Conservation (phyloP, 2,797 vertebrate genomes). For the Holocentrus rufus region DNA sequence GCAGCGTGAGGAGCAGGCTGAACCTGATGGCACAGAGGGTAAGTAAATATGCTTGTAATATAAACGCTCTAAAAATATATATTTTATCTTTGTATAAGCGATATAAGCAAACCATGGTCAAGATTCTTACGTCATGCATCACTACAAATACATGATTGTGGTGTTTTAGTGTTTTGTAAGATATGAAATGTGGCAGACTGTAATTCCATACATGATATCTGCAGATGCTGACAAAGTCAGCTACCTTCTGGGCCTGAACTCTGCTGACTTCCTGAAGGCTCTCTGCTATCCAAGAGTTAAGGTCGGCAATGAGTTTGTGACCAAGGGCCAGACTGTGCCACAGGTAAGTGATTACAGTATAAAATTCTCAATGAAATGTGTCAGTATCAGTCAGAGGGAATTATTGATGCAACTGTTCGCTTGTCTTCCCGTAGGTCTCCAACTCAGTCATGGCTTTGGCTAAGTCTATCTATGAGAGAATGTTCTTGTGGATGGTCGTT, state of each 20-base stretch:
- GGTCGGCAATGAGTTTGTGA: slow-evolving; percentile 89
- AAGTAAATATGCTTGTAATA: slow-evolving; percentile 5
- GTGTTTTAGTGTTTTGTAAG: too few relatives aligned
- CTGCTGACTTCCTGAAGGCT: slow-evolving; percentile 89
- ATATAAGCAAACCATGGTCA: too few relatives aligned
- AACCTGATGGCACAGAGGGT: slow-evolving; percentile 90
- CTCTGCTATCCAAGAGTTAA: slow-evolving; percentile 90
- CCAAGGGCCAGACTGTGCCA: slow-evolving; percentile 90
- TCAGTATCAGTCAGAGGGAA: too few relatives aligned
- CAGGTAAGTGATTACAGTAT: slow-evolving; percentile 79
- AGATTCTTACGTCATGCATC: too few relatives aligned
- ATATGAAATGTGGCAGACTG: too few relatives aligned
- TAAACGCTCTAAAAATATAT: too few relatives aligned
- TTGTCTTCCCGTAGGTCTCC: slow-evolving; percentile 77
- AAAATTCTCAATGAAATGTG: too few relatives aligned
- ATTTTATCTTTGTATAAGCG: background rate
- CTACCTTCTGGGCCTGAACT: slow-evolving; percentile 91
- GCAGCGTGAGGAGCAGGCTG: slow-evolving; percentile 89
- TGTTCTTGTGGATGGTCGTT: slow-evolving; percentile 96
- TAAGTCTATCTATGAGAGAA: slow-evolving; percentile 90
- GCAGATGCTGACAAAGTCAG: slow-evolving; percentile 90
- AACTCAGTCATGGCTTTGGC: slow-evolving; percentile 88
- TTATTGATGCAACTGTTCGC: too few relatives aligned
- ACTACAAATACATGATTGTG: too few relatives aligned
- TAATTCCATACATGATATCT: background rate